These are phyloP conservation scores for Rhizoglyphus robini DNA, from an alignment of 1,140 invertebrate genomes.

Conservation along the genomic window DNA sequence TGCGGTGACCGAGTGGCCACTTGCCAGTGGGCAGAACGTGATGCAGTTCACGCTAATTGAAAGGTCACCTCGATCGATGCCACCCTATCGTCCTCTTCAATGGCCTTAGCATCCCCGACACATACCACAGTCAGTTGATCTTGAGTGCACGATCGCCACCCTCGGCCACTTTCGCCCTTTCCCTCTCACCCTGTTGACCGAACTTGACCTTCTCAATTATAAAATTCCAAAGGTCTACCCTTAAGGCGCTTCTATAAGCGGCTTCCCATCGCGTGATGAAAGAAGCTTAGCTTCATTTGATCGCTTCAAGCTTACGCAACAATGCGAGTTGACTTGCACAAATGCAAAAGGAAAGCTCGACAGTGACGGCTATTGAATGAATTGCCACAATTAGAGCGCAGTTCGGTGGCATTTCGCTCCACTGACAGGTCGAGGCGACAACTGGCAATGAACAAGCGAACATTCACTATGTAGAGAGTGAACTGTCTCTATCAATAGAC, in stretches of 20 bases:
- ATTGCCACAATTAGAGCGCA: neutral
- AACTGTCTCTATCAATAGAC: too few relatives aligned
- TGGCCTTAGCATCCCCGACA: too few relatives aligned
- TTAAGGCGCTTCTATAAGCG: neutral
- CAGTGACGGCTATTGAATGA: neutral
- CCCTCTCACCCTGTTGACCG: conserved; percentile 13
- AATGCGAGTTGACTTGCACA: neutral
- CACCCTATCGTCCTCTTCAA: too few relatives aligned
- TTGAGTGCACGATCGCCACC: too few relatives aligned
- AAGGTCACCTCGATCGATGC: too few relatives aligned
- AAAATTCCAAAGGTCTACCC: conserved; percentile 8
- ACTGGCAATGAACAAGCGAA: too few relatives aligned
- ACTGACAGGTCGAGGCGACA: too few relatives aligned
- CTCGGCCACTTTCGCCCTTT: conserved; percentile 9
- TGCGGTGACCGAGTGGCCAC: too few relatives aligned
- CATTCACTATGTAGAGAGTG: too few relatives aligned
- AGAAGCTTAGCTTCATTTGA: neutral
- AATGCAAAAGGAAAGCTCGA: neutral
- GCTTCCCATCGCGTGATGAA: conserved; percentile 1
- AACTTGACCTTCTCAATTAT: conserved; percentile 9
- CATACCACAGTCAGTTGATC: too few relatives aligned
- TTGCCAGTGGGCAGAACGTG: too few relatives aligned
- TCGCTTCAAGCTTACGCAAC: neutral
- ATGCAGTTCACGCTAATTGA: too few relatives aligned
- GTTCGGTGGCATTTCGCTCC: neutral